phyloP scores from a whole-genome alignment of 2,797 vertebrate species.

The Lagocephalus sceleratus region DNA sequence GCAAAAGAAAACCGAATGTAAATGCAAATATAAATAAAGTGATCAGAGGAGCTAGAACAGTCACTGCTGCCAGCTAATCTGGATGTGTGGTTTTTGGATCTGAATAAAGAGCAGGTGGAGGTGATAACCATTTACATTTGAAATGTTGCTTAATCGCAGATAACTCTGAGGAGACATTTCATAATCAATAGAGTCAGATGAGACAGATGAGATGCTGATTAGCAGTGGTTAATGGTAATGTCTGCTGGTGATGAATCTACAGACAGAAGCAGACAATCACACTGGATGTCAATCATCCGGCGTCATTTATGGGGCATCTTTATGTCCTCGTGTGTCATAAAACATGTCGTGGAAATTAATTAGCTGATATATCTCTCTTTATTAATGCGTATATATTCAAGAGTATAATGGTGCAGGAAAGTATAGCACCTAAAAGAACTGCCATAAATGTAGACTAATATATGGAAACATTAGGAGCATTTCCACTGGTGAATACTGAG shows the following conservation, averaged over 20 bases:
- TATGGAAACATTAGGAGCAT: not conserved
- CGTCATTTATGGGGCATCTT: constrained; percentile 22
- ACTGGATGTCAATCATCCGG: constrained; percentile 26
- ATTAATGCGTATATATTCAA: not conserved
- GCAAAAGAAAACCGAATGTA: not conserved
- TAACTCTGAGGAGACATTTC: too few species aligned
- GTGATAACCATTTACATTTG: too few species aligned
- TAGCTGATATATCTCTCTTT: constrained; percentile 1
- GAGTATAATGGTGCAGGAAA: not conserved
- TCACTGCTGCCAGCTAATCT: too few species aligned
- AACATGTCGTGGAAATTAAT: constrained; percentile 35
- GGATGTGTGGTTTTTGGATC: too few species aligned
- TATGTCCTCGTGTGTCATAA: constrained; percentile 22
- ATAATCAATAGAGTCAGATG: too few species aligned
- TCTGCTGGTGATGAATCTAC: constrained; percentile 9
- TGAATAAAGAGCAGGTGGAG: too few species aligned
- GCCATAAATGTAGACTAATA: not conserved
- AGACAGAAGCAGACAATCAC: constrained; percentile 33
- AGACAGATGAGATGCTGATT: too few species aligned
- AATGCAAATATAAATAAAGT: too few species aligned
- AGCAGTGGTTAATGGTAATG: too few species aligned
- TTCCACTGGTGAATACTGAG: too few species aligned
- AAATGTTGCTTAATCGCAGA: too few species aligned
- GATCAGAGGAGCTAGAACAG: too few species aligned
- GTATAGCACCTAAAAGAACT: not conserved